Evolutionary conservation across 2,113 vertebrate species (phyloP), one percentile per base, ranked within the genome.

Genomic region (Pagrus major): DNA sequence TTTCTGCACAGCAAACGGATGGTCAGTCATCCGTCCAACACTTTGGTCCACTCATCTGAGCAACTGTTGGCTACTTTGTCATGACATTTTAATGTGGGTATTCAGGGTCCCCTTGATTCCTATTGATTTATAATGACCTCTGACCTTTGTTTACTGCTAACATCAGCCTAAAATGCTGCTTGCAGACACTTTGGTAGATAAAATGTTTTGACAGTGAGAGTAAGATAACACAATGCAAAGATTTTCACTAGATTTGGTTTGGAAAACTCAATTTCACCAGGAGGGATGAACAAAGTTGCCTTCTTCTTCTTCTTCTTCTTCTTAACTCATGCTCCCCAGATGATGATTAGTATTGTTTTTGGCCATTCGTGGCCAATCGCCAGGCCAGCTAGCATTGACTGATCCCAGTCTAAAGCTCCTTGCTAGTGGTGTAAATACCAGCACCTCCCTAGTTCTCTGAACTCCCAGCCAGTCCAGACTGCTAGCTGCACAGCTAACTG

Each of bases 11-110:
- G 2, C 56, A 72, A 55, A 42, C 9, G 18, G 65, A 71, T 61
- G 75, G 37, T 49, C 76, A 82, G 72, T 68, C 78, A 87, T 59
- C 79, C 52, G 15, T 72, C 70, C 72, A 61, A 54, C 44, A 55
- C 42, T 86, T 64, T 60, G 69, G 61, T 76, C 61, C 51, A 67
- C 21, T 76, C 68, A 74, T 54, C 54, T 72, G 49, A 76, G 16
- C 46, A 42, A 73, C 63, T 25, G 21, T n/a, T 39, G 65, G 29
- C n/a, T 69, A 71, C 59, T 47, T 23, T 73, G 60, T 14, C 29
- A 31, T 69, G 42, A 61, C 56, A n/a, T 68, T 65, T 72, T 52
- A 83, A 77, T 37, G 54, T 11, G 27, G 37, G 69, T 44, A 41
- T 83, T 41, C 58, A 74, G 0, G 31, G 56, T 29, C 49, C 41